Percentiles rank a stretch among this genome's conserved stretches.
Evolutionary conservation across 2,888 invertebrate species (phyloP).

Genomic region (Tinea pellionella): DNA sequence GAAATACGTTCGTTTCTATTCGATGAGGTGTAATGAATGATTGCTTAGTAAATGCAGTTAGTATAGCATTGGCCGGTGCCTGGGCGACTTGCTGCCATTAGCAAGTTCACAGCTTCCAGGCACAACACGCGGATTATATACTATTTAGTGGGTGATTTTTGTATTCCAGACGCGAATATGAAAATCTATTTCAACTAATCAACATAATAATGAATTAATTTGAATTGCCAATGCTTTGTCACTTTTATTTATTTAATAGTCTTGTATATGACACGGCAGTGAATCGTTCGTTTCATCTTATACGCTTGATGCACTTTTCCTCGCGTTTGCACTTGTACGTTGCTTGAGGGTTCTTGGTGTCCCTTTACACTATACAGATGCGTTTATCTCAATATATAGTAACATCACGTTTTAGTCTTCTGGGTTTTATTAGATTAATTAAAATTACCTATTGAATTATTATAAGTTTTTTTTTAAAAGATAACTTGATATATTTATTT

Average conservation of each 20-base stretch:
- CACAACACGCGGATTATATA: constrained; percentile 39
- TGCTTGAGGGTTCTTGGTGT: background rate
- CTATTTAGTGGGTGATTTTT: constrained; percentile 61
- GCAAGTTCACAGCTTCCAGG: constrained; percentile 62
- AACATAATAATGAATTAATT: constrained; percentile 12
- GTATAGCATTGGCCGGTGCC: constrained; percentile 25
- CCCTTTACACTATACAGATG: background rate
- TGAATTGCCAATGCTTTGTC: background rate
- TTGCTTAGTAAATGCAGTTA: constrained; percentile 15
- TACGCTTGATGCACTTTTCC: background rate
- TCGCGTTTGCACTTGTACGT: background rate
- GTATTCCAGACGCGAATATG: constrained; percentile 48
- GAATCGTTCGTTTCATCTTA: background rate
- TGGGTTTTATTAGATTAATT: background rate
- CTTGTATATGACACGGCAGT: background rate
- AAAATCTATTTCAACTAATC: constrained; percentile 63
- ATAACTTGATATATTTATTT: background rate
- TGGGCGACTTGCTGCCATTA: constrained; percentile 61
- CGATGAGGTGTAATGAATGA: background rate
- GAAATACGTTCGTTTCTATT: no score
- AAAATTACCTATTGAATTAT: background rate
- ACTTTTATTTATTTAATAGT: background rate
- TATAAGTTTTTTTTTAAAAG: background rate
- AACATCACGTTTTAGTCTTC: constrained; percentile 1
- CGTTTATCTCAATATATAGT: background rate